These are phyloP conservation scores for Sula dactylatra DNA, from an alignment of 2,113 vertebrate genomes.

Conservation along the genomic window DNA sequence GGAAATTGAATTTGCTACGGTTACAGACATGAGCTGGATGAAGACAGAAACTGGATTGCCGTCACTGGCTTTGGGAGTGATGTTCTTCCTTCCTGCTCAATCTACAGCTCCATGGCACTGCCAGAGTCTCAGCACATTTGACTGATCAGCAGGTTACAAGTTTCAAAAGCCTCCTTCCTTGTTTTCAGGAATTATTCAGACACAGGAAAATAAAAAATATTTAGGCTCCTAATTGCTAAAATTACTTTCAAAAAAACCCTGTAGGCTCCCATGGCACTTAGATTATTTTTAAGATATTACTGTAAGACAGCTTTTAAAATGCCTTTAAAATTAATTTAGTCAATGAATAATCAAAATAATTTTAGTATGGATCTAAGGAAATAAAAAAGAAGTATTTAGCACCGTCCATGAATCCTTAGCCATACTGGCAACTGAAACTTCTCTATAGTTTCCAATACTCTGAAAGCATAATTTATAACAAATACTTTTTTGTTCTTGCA, in stretches of 20 bases:
- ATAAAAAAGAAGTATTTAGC: not conserved
- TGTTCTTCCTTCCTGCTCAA: not conserved
- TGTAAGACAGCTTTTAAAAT: not conserved
- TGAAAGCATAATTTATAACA: not conserved
- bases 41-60: not conserved
- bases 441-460: not conserved
- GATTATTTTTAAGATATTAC: not conserved
- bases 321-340: not conserved
- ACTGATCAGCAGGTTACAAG: not conserved
- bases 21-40: not conserved
- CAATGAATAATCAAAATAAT: not conserved
- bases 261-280: too few relatives aligned
- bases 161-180: not conserved
- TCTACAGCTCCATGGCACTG: not conserved
- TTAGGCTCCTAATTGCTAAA: not conserved
- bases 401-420: not conserved
- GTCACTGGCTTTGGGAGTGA: accelerated
- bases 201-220: not conserved
- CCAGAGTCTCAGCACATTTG: not conserved
- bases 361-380: not conserved
- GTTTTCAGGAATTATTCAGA: not conserved
- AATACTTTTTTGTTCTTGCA: not conserved
- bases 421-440: not conserved
- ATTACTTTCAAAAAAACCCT: not conserved
- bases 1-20: not conserved